Percentiles rank a stretch among this genome's conserved stretches.
These are phyloP conservation scores for Clarias gariepinus DNA, from an alignment of 2,113 vertebrate species.

Conservation along the genomic window DNA sequence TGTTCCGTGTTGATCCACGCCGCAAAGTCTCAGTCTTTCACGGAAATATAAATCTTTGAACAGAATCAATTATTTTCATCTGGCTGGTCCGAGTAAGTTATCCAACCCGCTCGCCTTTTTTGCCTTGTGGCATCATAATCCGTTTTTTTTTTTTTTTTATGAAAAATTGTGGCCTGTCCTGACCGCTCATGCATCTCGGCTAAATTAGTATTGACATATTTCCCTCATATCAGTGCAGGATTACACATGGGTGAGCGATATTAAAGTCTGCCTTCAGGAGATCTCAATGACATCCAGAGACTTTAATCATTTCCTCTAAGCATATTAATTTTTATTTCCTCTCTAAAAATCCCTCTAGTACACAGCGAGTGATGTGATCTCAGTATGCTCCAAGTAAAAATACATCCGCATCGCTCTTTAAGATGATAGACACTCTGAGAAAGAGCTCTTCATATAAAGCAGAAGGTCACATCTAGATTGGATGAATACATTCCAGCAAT, in stretches of 20 bases:
- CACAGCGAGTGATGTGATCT: constrained; percentile 23
- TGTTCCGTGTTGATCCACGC: constrained; percentile 14
- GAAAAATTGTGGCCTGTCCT: constrained; percentile 31
- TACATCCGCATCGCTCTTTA: neutral
- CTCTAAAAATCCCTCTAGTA: constrained; percentile 35
- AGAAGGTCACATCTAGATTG: neutral
- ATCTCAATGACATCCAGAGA: constrained; percentile 26
- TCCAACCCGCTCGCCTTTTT: neutral
- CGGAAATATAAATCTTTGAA: constrained; percentile 46
- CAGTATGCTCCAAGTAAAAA: constrained; percentile 15
- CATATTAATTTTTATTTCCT: constrained; percentile 39
- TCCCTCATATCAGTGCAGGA: constrained; percentile 12
- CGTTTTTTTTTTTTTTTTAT: constrained; percentile 46
- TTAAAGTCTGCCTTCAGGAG: constrained; percentile 41
- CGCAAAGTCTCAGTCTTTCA: constrained; percentile 14
- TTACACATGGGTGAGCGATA: constrained; percentile 8
- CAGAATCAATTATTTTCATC: constrained; percentile 46
- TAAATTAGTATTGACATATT: constrained; percentile 49
- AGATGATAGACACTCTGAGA: constrained; percentile 29
- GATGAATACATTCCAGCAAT: constrained; percentile 7
- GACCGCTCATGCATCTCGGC: constrained; percentile 34
- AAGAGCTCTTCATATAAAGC: neutral
- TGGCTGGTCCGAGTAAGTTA: constrained; percentile 9
- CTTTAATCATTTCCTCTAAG: constrained; percentile 48
- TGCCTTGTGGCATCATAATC: constrained; percentile 40